phyloP scores from a whole-genome alignment of 2,113 vertebrate genomes.

The Tragelaphus strepsiceros region DNA sequence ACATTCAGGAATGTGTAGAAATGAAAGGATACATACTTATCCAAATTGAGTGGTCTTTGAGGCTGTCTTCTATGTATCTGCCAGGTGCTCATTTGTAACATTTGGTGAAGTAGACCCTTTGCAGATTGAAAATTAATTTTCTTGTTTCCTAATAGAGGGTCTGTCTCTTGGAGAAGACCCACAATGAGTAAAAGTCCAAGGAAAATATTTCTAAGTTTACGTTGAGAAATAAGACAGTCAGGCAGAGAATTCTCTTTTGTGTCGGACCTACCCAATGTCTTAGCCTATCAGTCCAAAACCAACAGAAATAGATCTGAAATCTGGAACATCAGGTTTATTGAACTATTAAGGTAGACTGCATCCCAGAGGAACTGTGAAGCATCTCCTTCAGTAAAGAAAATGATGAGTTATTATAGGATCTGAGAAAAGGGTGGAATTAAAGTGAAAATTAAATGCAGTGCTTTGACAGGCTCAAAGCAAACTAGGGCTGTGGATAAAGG shows the following conservation, averaged over 20 bases:
- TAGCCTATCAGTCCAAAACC: neutral
- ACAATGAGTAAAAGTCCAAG: neutral
- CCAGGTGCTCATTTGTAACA: neutral
- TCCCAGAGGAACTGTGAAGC: neutral
- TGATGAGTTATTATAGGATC: neutral
- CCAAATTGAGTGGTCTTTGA: neutral
- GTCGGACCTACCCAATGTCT: neutral
- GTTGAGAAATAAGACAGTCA: neutral
- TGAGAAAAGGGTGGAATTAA: neutral
- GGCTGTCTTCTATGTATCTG: neutral
- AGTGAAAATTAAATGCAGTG: neutral
- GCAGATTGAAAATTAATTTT: neutral
- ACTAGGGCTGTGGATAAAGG: neutral
- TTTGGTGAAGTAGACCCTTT: neutral
- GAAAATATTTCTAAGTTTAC: neutral
- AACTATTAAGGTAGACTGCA: neutral
- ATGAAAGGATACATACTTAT: neutral
- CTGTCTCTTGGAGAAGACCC: neutral
- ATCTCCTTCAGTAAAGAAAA: neutral
- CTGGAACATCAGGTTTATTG: neutral
- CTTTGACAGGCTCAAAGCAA: neutral
- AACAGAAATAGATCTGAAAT: neutral
- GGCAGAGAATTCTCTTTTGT: neutral
- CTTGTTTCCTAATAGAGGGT: neutral
- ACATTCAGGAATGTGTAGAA: neutral